Conservation (phyloP, 2,797 vertebrate species). For the Kryptopterus vitreolus region DNA sequence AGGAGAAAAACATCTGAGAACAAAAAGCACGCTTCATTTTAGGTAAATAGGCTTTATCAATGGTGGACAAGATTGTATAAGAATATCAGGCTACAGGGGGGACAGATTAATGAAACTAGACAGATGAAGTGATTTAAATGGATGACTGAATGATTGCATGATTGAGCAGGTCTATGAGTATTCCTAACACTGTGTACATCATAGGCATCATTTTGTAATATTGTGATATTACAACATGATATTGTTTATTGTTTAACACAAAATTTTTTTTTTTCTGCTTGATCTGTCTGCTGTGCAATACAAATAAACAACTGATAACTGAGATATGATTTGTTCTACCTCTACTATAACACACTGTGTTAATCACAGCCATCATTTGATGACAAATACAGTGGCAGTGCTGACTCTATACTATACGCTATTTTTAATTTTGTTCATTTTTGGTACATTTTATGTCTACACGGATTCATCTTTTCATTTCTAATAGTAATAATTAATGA, state of each 20-base stretch:
- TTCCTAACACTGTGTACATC: not conserved
- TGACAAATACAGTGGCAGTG: not conserved
- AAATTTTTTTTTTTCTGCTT: not conserved
- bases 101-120: too few species aligned
- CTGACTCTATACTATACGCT: not conserved
- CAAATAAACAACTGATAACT: constrained; percentile 1
- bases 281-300: not conserved
- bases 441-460: not conserved
- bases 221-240: not conserved
- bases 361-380: not conserved
- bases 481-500: too few species aligned
- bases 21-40: too few species aligned
- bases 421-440: too few species aligned
- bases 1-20: not conserved
- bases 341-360: not conserved
- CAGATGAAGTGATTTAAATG: too few species aligned
- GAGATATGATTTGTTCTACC: not conserved
- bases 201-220: not conserved
- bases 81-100: too few species aligned
- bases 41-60: too few species aligned
- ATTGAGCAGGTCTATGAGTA: not conserved
- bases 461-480: not conserved
- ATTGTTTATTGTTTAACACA: not conserved
- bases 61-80: too few species aligned
- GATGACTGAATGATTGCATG: too few species aligned